Base-by-base conservation (phyloP, 2,888 invertebrate species). In the Melinaea menophilus region DNA sequence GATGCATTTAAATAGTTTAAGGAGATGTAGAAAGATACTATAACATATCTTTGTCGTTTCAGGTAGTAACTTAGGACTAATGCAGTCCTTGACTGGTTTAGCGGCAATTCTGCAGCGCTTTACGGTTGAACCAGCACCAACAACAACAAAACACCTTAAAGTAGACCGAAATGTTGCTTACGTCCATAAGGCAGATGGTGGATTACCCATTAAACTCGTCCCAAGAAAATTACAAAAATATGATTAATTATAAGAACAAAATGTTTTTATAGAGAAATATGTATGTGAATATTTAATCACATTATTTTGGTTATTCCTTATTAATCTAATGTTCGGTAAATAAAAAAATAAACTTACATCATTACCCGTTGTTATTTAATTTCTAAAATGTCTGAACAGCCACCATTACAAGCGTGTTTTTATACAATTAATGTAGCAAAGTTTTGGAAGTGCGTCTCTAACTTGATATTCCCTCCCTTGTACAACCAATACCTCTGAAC, bases 1-100 rank as follows among this genome's bases (percentile, higher is more conserved):
- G 22, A 22, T 22, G 22, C 22, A 22, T 1, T 22, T 22, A 22
- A 22, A 22, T 22, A 22, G 22, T 22, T 22, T 22, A 22, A 22
- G 22, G 22, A 22, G 22, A 22, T 1, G 22, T 22, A 22, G 22
- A 22, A 22, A 22, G 22, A 11, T 31, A 31, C 55, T 31, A 11
- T 55, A 33, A 33, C 33, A 55, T 31, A 12, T 55, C 33, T 34
- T 55, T 31, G 9, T 37, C 12, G 55, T 69, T 59, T 4, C 65
- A 72, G 72, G 71, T 22, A 65, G 55, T 55, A 57, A 70, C 7
- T 55, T 72, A 2, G 73, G 73, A 5, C 34, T 56, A n/a, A 64
- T 71, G 59, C 67, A 71, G 41, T 71, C 73, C 0, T 41, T 70
- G 34, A 63, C 69, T 4, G 72, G 71, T 7, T n/a, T 61, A 12